These are phyloP conservation scores for Paradoxurus hermaphroditus DNA, from an alignment of 2,113 vertebrate genomes.

Conservation along the genomic window DNA sequence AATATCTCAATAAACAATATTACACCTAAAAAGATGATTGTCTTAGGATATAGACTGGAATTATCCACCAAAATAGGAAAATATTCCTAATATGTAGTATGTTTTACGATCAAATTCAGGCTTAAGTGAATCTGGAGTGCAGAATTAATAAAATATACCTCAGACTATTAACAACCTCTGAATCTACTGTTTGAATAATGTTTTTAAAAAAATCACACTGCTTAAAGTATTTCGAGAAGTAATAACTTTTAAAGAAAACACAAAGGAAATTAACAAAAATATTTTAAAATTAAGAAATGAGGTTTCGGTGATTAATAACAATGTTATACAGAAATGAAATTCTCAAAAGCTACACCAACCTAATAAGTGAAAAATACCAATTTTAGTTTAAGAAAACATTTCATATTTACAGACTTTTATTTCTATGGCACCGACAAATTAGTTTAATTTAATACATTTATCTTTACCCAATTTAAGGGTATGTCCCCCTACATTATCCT, in stretches of 20 bases:
- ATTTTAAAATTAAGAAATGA: constrained; percentile 62
- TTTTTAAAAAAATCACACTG: constrained; percentile 28
- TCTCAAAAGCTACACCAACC: constrained; percentile 49
- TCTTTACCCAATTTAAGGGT: constrained; percentile 32
- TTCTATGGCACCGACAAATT: constrained; percentile 38
- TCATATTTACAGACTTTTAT: constrained; percentile 42
- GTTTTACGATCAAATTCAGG: constrained; percentile 46
- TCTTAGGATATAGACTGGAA: constrained; percentile 53
- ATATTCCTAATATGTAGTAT: constrained; percentile 31
- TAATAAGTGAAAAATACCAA: constrained; percentile 51
- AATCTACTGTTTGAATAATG: constrained; percentile 36
- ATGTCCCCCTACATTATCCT: not conserved
- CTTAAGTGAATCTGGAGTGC: constrained; percentile 28
- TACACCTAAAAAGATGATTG: constrained; percentile 66
- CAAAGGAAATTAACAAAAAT: constrained; percentile 40
- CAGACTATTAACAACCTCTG: constrained; percentile 5
- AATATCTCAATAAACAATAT: constrained; percentile 40
- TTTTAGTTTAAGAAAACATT: constrained; percentile 51
- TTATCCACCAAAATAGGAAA: constrained; percentile 52
- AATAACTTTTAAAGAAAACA: constrained; percentile 35
- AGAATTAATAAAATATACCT: constrained; percentile 39
- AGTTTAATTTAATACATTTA: constrained; percentile 44
- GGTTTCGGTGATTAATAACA: constrained; percentile 43
- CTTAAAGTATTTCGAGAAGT: constrained; percentile 29
- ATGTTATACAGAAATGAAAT: constrained; percentile 42